A percentile compares a stretch with the other conserved stretches of the same genome.
phyloP scores from a whole-genome alignment of 2,888 invertebrate genomes.

The Baronia brevicornis region DNA sequence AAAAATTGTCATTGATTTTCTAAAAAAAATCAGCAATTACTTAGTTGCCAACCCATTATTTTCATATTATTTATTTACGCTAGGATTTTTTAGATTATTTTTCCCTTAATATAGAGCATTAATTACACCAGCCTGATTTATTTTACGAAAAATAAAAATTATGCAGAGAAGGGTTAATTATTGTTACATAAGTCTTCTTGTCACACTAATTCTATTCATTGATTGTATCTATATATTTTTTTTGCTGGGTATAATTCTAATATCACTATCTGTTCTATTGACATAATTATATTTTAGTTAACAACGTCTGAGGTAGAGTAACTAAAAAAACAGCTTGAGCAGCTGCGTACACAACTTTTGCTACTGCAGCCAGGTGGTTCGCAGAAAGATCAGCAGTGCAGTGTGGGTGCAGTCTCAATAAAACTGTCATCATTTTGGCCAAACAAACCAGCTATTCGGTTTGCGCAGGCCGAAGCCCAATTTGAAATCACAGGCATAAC shows the following conservation, averaged over 20 bases:
- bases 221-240: too few relatives aligned
- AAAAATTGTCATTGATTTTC: too few relatives aligned
- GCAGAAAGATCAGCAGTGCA: too few relatives aligned
- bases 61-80: too few relatives aligned
- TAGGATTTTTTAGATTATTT: conserved; percentile 25
- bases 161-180: conserved; percentile 25
- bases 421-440: conserved; percentile 8
- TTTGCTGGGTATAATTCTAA: too few relatives aligned
- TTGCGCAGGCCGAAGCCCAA: conserved; percentile 14
- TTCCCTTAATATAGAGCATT: conserved; percentile 31
- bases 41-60: too few relatives aligned
- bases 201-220: too few relatives aligned
- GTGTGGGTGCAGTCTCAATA: not conserved
- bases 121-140: conserved; percentile 29
- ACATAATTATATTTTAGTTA: not conserved
- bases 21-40: too few relatives aligned
- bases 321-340: not conserved
- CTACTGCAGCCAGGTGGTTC: not conserved
- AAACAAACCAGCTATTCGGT: conserved; percentile 11
- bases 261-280: not conserved
- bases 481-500: conserved; percentile 12
- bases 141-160: conserved; percentile 26
- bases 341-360: not conserved
- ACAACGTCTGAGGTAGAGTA: not conserved
- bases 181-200: too few relatives aligned